Base-by-base conservation (phyloP, 2,888 invertebrate genomes). In the Lithodes maja region DNA sequence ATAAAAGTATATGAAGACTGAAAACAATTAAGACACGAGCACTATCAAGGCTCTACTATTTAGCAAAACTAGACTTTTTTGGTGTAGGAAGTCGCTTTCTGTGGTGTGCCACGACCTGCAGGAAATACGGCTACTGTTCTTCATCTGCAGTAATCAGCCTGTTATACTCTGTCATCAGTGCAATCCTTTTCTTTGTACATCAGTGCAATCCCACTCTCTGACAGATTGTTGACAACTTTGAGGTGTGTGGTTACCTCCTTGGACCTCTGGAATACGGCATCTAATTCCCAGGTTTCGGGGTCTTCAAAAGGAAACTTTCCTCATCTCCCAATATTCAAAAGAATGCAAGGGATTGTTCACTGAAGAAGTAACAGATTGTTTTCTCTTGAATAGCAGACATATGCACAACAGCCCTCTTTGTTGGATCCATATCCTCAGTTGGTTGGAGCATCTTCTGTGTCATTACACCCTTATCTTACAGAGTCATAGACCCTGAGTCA, bases 141-240 rank as follows among this genome's bases (percentile, higher is more conserved):
- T 33, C 2, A 78, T 33, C 49, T 49, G 52, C 12, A 78, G 52
- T 33, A 33, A 33, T 49, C 78, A 33, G 78, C 78, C 9, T 78
- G 78, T 2, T 78, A 15, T 78, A 50, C 78, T 78, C 78, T 78
- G 78, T 78, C 78, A 78, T 50, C 52, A 78, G 78, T 50, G 78
- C 33, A 78, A 49, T 50, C 49, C 78, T 50, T 78, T 75, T n/a
- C n/a, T n/a, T n/a, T n/a, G n/a, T n/a, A n/a, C n/a, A n/a, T n/a
- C n/a, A n/a, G n/a, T n/a, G n/a, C n/a, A n/a, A n/a, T n/a, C n/a
- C n/a, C n/a, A n/a, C 74, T 74, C n/a, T 74, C 74, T 74, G 74
- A 15, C 74, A 74, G 33, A 74, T 74, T n/a, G n/a, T 15, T 74
- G 49, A 78, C 78, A 78, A 78, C 49, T 78, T 78, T 33, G 78